A percentile compares a stretch with the other conserved stretches of the same genome.
Evolutionary conservation across 2,113 vertebrate species (phyloP).

Genomic region (Megaleporinus macrocephalus): DNA sequence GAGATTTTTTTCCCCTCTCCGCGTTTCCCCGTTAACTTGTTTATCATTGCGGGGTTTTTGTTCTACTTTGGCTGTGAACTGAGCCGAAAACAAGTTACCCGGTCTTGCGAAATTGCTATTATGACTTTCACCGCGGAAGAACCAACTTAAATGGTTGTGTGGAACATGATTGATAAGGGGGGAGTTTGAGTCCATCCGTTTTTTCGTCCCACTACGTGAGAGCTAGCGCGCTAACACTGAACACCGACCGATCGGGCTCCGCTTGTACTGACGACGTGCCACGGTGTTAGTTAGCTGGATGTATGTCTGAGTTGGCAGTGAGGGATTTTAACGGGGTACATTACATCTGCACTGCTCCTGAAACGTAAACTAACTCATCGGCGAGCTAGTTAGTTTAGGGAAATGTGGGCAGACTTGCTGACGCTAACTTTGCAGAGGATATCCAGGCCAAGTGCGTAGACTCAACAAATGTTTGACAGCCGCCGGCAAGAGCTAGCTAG

Average conservation of each 20-base stretch:
- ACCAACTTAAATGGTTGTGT: conserved; percentile 17
- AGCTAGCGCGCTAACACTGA: not conserved
- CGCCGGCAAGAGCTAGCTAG: not conserved
- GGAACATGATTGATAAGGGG: conserved; percentile 24
- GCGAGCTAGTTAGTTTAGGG: not conserved
- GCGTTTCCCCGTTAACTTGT: not conserved
- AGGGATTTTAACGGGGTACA: too few relatives aligned
- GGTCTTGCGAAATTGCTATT: not conserved
- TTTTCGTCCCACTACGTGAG: conserved; percentile 13
- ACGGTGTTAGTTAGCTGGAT: not conserved
- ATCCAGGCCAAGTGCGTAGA: conserved; percentile 7
- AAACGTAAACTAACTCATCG: not conserved
- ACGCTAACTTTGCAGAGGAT: not conserved
- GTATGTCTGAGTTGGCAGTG: not conserved
- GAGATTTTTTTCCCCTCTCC: conserved; percentile 54
- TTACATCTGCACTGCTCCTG: too few relatives aligned
- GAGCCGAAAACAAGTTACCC: not conserved
- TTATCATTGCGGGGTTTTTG: not conserved
- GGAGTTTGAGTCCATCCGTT: conserved; percentile 32
- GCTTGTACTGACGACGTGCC: not conserved
- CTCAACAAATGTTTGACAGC: conserved; percentile 25
- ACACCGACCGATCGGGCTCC: not conserved
- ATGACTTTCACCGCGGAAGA: not conserved
- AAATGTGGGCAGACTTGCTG: not conserved
- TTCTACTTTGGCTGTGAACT: not conserved